Evolutionary conservation across 2,797 vertebrate species (phyloP).

Genomic region (Acanthiza pusilla): DNA sequence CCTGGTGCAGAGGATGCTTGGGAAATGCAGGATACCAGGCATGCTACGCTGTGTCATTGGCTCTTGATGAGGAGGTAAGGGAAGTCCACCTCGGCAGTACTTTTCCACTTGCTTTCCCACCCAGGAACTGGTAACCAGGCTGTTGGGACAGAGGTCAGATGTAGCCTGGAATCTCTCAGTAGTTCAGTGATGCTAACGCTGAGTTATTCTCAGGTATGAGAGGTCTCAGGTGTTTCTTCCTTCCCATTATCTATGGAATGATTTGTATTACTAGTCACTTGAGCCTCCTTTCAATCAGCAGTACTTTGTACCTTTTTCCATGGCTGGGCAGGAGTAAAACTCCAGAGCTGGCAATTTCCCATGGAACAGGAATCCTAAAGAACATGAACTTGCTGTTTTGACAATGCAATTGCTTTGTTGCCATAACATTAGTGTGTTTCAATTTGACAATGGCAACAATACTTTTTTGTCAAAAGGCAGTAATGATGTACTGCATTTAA

Average conservation of each 20-base stretch:
- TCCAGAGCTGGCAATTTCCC: not conserved
- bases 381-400: not conserved
- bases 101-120: constrained; percentile 41
- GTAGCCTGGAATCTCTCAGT: not conserved
- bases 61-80: not conserved
- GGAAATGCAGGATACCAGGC: constrained; percentile 10
- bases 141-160: not conserved
- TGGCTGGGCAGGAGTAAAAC: not conserved
- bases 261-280: not conserved
- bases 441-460: not conserved
- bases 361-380: not conserved
- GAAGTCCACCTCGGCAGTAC: not conserved
- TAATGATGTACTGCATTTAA: not conserved
- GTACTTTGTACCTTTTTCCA: not conserved
- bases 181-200: not conserved
- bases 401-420: not conserved
- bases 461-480: not conserved
- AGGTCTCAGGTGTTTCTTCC: not conserved
- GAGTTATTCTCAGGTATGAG: not conserved
- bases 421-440: not conserved
- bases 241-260: not conserved
- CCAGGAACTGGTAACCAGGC: not conserved
- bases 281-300: not conserved
- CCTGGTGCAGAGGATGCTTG: constrained; percentile 17
- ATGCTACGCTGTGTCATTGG: not conserved